Percentiles rank a stretch among this genome's conserved stretches.
Evolutionary conservation across 2,113 vertebrate genomes (phyloP).

Genomic region (Elephantulus edwardii): DNA sequence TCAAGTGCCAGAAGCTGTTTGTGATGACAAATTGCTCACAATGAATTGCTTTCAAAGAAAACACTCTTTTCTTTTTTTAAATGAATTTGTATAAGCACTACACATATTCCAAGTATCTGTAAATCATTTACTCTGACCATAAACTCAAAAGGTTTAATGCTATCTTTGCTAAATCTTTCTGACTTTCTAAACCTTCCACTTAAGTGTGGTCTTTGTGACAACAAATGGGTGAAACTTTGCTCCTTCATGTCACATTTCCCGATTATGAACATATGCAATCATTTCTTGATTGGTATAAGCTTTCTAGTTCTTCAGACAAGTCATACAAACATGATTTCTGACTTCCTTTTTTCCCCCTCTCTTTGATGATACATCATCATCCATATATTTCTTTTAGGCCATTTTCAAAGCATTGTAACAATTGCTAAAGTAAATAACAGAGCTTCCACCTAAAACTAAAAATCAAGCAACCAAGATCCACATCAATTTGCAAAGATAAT

Average conservation of each 20-base stretch:
- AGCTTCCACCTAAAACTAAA: background rate
- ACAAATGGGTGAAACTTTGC: background rate
- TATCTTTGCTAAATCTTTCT: slow-evolving; percentile 63
- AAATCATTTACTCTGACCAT: slow-evolving; percentile 50
- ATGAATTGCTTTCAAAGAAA: slow-evolving; percentile 84
- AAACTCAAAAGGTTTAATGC: slow-evolving; percentile 20
- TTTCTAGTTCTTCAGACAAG: slow-evolving; percentile 2
- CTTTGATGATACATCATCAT: background rate
- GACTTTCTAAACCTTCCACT: slow-evolving; percentile 47
- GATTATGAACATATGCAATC: background rate
- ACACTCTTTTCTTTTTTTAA: slow-evolving; percentile 81
- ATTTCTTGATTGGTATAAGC: background rate
- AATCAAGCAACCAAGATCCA: too few species aligned
- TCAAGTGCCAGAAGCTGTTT: slow-evolving; percentile 81
- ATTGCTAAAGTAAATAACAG: background rate
- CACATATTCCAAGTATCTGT: slow-evolving; percentile 33
- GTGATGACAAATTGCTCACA: slow-evolving; percentile 80
- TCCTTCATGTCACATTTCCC: background rate
- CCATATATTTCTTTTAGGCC: background rate
- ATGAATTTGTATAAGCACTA: slow-evolving; percentile 78
- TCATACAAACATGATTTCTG: slow-evolving; percentile 27
- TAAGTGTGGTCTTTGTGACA: background rate
- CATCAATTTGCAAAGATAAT: slow-evolving; percentile 65
- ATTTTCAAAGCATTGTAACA: background rate
- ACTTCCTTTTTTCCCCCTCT: background rate